These are phyloP conservation scores for Drosophila ironensis DNA, from an alignment of 1,140 invertebrate species.

Conservation along the genomic window DNA sequence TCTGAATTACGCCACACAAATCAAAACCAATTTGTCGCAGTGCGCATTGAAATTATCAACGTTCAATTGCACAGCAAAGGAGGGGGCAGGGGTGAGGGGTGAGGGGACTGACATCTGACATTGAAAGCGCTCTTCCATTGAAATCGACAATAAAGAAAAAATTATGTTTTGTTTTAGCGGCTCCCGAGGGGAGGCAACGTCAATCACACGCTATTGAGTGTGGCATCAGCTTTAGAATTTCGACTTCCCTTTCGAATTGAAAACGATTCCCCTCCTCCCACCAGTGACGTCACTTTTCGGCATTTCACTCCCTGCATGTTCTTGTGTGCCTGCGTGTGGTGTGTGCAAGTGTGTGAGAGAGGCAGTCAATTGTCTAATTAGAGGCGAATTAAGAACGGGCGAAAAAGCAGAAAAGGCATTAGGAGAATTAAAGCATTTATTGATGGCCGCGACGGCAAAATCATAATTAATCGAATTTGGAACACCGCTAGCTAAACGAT, in stretches of 20 bases:
- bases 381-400: conserved; percentile 56
- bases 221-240: conserved; percentile 21
- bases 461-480: conserved; percentile 75
- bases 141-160: conserved; percentile 46
- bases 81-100: background rate
- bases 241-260: conserved; percentile 12
- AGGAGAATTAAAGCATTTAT: conserved; percentile 48
- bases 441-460: conserved; percentile 42
- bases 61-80: conserved; percentile 52
- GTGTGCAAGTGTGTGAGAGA: no score
- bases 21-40: conserved; percentile 79
- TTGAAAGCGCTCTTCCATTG: conserved; percentile 66
- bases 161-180: conserved; percentile 63
- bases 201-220: conserved; percentile 54
- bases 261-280: conserved; percentile 1
- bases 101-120: conserved; percentile 35
- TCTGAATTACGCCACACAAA: conserved; percentile 62
- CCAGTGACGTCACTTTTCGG: conserved; percentile 44
- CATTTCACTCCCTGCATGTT: conserved; percentile 2
- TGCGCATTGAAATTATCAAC: conserved; percentile 69
- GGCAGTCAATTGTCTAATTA: conserved; percentile 70
- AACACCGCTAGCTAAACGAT: conserved; percentile 65
- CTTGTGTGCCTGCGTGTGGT: no score
- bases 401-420: conserved; percentile 37
- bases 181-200: conserved; percentile 48